phyloP scores from a whole-genome alignment of 2,113 vertebrate species.

The Elaphurus davidianus region DNA sequence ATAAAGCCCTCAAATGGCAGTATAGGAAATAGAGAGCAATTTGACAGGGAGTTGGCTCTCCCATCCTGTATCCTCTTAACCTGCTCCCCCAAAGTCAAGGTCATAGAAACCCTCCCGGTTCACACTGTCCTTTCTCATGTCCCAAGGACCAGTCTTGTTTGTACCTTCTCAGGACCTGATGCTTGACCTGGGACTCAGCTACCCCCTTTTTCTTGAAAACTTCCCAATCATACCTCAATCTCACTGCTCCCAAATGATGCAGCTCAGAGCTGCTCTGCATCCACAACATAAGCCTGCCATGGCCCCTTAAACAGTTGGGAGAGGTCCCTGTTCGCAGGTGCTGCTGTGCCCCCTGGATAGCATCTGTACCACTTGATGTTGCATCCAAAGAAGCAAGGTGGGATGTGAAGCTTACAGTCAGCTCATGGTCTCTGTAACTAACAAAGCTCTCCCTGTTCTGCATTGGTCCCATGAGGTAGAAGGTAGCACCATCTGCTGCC shows the following conservation, averaged over 20 bases:
- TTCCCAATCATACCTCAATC: neutral
- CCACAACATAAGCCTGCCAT: neutral
- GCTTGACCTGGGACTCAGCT: neutral
- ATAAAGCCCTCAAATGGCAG: neutral
- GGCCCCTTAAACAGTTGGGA: neutral
- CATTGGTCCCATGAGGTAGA: neutral
- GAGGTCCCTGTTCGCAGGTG: neutral
- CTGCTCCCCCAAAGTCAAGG: neutral
- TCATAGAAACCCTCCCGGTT: neutral
- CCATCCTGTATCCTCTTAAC: neutral
- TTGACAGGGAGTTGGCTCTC: neutral
- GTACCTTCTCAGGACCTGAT: neutral
- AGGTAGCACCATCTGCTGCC: neutral
- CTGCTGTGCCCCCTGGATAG: neutral
- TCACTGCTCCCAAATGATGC: neutral
- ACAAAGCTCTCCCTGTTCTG: neutral
- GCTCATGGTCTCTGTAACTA: rapidly evolving
- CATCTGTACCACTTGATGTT: neutral
- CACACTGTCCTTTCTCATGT: neutral
- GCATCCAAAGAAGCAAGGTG: neutral
- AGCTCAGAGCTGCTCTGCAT: neutral
- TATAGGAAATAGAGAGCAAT: neutral
- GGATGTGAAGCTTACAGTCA: neutral
- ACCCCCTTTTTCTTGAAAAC: neutral
- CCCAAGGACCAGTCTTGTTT: neutral